Evolutionary conservation across 2,113 vertebrate genomes (phyloP).

Genomic region (Orientallactaga bullata): DNA sequence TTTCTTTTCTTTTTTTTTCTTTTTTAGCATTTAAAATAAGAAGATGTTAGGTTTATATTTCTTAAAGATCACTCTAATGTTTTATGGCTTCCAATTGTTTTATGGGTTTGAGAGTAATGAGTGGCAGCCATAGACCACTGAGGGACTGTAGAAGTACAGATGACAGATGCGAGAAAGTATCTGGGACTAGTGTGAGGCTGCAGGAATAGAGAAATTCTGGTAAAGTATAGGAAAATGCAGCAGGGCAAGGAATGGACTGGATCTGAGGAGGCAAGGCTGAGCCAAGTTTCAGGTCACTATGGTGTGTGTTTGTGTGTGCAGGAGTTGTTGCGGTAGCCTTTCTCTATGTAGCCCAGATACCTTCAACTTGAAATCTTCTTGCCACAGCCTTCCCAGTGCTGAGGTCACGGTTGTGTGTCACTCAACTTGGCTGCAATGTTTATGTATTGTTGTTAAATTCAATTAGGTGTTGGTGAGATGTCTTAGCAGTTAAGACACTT

Average conservation of each 20-base stretch:
- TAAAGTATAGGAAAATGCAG: accelerated
- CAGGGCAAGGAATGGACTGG: not conserved
- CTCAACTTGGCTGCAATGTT: not conserved
- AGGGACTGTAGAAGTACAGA: not conserved
- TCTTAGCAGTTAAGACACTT: too few relatives aligned
- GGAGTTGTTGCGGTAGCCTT: not conserved
- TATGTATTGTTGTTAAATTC: not conserved
- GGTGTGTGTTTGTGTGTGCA: not conserved
- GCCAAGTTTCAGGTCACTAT: not conserved
- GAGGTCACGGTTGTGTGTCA: not conserved
- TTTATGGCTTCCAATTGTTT: not conserved
- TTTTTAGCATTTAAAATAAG: constrained; percentile 4
- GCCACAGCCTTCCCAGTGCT: not conserved
- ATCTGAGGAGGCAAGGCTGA: not conserved
- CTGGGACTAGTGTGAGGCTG: not conserved
- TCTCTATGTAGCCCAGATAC: not conserved
- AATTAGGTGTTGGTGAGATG: too few relatives aligned
- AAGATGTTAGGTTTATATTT: not conserved
- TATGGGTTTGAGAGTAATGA: not conserved
- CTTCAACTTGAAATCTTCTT: not conserved
- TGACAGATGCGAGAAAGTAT: not conserved
- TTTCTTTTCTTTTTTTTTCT: not conserved
- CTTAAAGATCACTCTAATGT: not conserved
- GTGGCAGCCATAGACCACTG: not conserved
- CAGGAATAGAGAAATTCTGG: not conserved